A percentile compares a stretch with the other conserved stretches of the same genome.
Conservation (phyloP, 2,113 vertebrate genomes). For the Lepisosteus oculatus region DNA sequence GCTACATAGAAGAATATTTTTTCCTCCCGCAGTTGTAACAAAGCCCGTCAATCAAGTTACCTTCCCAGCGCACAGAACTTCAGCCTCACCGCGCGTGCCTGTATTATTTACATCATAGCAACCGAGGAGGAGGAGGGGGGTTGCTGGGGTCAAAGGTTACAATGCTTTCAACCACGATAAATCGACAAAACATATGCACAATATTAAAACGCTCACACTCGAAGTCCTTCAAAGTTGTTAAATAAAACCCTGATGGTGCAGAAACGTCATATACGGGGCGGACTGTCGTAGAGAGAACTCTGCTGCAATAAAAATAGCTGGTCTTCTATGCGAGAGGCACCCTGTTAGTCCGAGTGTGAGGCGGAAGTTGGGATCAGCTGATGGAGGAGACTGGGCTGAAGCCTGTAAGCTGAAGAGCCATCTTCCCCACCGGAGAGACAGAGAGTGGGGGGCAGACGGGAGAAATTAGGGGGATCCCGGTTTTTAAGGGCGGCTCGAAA, state of each 20-base stretch:
- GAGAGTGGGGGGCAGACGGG: slow-evolving; percentile 23
- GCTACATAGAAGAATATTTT: too few relatives aligned
- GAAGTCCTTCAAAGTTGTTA: neutral
- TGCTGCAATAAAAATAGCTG: slow-evolving; percentile 18
- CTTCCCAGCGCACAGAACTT: neutral
- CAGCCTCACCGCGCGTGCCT: neutral
- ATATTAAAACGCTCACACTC: neutral
- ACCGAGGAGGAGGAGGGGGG: neutral
- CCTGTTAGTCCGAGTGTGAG: neutral
- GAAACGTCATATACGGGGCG: slow-evolving; percentile 10
- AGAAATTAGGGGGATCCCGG: slow-evolving; percentile 28
- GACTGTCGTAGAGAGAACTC: neutral
- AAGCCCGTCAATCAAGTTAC: neutral
- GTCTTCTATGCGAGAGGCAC: neutral
- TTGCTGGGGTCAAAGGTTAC: slow-evolving; percentile 19
- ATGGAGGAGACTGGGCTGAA: slow-evolving; percentile 24
- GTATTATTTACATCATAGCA: slow-evolving; percentile 15
- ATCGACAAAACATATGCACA: neutral
- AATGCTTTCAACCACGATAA: neutral
- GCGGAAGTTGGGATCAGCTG: slow-evolving; percentile 37
- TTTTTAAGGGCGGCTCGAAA: slow-evolving; percentile 30
- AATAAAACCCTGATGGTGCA: neutral
- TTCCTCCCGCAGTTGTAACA: neutral
- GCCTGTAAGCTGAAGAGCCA: slow-evolving; percentile 44
- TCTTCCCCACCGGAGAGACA: slow-evolving; percentile 51